Percentiles rank a stretch among this genome's conserved stretches.
Conservation (phyloP, 1,140 invertebrate genomes). For the Prorops nasuta region DNA sequence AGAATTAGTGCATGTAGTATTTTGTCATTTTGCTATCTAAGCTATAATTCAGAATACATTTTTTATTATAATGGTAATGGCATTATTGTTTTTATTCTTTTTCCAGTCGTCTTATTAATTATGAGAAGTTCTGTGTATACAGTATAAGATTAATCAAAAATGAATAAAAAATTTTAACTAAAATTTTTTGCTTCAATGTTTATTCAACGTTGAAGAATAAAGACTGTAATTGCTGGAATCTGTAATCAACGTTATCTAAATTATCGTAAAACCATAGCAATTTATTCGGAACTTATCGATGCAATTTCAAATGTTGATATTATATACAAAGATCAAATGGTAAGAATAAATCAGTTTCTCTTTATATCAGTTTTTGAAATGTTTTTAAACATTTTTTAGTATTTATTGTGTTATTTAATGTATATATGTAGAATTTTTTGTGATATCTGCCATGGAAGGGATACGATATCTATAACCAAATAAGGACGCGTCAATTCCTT, state of each 20-base stretch:
- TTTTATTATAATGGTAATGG: neutral
- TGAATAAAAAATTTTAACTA: neutral
- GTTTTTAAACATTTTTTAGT: too few relatives aligned
- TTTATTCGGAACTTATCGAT: neutral
- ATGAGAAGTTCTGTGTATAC: neutral
- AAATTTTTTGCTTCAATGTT: neutral
- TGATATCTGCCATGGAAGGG: too few relatives aligned
- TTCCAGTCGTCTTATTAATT: neutral
- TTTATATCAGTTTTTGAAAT: too few relatives aligned
- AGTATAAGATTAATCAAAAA: neutral
- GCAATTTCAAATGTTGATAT: neutral
- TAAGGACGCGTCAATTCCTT: too few relatives aligned
- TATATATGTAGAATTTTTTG: too few relatives aligned
- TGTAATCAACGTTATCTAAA: neutral
- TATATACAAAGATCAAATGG: neutral
- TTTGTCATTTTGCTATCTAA: too few relatives aligned
- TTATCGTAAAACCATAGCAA: neutral
- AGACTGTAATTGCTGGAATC: neutral
- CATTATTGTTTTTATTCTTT: neutral
- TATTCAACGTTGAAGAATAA: neutral
- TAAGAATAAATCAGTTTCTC: neutral
- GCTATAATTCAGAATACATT: too few relatives aligned
- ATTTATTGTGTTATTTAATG: too few relatives aligned
- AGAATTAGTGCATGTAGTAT: too few relatives aligned
- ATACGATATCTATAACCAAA: too few relatives aligned